Evolutionary conservation across 2,797 vertebrate genomes (phyloP).

Genomic region (Dallia pectoralis): DNA sequence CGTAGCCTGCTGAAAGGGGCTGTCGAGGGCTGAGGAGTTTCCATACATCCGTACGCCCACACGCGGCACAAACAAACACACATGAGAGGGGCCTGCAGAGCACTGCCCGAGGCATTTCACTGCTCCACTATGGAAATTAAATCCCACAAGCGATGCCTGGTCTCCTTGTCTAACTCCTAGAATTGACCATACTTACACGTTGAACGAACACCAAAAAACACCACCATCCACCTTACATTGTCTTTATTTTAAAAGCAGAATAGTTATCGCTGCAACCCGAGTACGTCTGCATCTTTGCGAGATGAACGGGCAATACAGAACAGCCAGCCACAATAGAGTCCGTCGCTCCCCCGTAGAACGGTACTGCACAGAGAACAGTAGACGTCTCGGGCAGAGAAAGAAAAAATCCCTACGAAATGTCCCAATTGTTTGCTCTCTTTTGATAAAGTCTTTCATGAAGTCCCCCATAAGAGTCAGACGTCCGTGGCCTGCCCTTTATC

Average conservation of each 20-base stretch:
- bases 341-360: slow-evolving; percentile 37
- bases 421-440: slow-evolving; percentile 71
- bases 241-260: slow-evolving; percentile 10
- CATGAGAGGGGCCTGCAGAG: slow-evolving; percentile 4
- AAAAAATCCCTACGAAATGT: slow-evolving; percentile 75
- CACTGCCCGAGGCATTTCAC: slow-evolving; percentile 14
- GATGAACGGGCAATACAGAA: slow-evolving; percentile 67
- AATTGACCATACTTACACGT: not conserved
- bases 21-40: slow-evolving; percentile 48
- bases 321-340: slow-evolving; percentile 56
- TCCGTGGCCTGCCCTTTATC: slow-evolving; percentile 71
- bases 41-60: slow-evolving; percentile 18
- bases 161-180: not conserved
- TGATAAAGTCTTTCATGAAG: slow-evolving; percentile 67
- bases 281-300: slow-evolving; percentile 21
- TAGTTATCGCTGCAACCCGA: slow-evolving; percentile 7
- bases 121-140: not conserved
- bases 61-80: not conserved
- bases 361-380: slow-evolving; percentile 63
- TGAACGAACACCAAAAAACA: too few species aligned
- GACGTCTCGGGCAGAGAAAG: slow-evolving; percentile 60
- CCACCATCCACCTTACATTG: too few species aligned
- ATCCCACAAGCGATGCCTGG: not conserved
- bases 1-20: slow-evolving; percentile 59
- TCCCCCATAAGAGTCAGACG: slow-evolving; percentile 73